Percentiles rank a stretch among this genome's conserved stretches.
Conservation (phyloP, 1,140 invertebrate species). For the Oncopeltus fasciatus region DNA sequence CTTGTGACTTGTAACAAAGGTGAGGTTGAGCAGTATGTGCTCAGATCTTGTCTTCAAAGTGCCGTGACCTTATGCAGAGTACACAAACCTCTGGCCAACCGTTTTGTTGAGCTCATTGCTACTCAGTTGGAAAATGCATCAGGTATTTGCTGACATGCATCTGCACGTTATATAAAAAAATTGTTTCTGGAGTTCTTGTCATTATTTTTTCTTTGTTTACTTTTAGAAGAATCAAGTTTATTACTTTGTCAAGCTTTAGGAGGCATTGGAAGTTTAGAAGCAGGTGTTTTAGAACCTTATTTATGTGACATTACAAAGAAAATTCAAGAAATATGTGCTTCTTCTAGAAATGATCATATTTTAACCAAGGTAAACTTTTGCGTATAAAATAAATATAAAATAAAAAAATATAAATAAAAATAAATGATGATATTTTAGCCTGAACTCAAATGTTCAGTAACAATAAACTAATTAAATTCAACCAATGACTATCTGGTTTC, state of each 20-base stretch:
- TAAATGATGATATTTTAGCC: no score
- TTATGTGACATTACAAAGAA: constrained; percentile 41
- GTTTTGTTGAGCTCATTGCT: constrained; percentile 45
- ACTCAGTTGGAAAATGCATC: constrained; percentile 16
- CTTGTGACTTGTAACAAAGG: constrained; percentile 28
- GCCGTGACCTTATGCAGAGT: constrained; percentile 50
- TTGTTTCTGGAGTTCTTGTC: no score
- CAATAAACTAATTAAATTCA: no score
- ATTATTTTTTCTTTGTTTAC: background rate
- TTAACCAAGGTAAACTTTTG: constrained; percentile 29
- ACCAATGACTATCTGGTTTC: no score
- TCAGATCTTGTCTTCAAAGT: constrained; percentile 49
- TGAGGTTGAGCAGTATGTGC: constrained; percentile 16
- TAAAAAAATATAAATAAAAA: no score
- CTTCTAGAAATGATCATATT: constrained; percentile 25
- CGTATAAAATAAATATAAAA: no score
- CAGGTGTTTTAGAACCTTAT: constrained; percentile 39
- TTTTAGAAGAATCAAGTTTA: constrained; percentile 23
- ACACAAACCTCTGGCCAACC: constrained; percentile 40
- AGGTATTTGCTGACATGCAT: no score
- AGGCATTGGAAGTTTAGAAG: constrained; percentile 51
- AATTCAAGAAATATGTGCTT: constrained; percentile 28
- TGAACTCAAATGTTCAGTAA: no score
- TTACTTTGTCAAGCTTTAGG: constrained; percentile 52
- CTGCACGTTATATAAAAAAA: background rate